Evolutionary conservation across 2,888 invertebrate species (phyloP), one percentile per base, ranked within the genome.

Genomic region (Agriopis marginaria): DNA sequence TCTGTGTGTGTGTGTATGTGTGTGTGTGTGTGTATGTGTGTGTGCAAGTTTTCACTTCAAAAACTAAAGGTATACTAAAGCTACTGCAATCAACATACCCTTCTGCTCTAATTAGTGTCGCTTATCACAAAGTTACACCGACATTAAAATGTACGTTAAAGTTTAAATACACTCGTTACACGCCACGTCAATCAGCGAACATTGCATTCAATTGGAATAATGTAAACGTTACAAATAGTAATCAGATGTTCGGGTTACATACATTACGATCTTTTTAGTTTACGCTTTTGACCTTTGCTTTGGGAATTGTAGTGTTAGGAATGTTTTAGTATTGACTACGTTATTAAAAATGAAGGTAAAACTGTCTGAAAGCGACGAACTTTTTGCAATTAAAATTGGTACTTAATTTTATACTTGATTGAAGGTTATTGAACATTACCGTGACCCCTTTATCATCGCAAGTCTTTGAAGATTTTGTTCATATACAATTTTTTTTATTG

Each of bases 211-310:
- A 89, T 89, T 84, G 89, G 86, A 84, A 88, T 92, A 88, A 91
- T 92, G 87, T 89, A 91, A 85, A 92, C 89, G 90, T 90, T 92
- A 93, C 92, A 92, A 92, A 91, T 92, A 91, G 87, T 88, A 92
- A 92, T 92, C 92, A 92, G 89, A 88, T 85, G 89, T 86, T 86
- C 83, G 80, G 82, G 86, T 86, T 85, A 86, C 82, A 86, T 86
- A 87, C 61, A 69, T 68, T 68, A 89, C 88, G 84, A 84, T 86
- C 86, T 85, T 89, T 89, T 85, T 77, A 82, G 77, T 82, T 83
- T 87, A 80, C 79, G 76, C 75, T 80, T 82, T 84, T 88, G 89
- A 90, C 88, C 89, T 87, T 82, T 79, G 63, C 69, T 78, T 77
- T 67, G 55, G 45, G 71, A 40, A 54, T 62, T 65, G 68, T 71